These are phyloP conservation scores for Augochlorella aurata DNA, from an alignment of 2,888 invertebrate species.

Conservation along the genomic window DNA sequence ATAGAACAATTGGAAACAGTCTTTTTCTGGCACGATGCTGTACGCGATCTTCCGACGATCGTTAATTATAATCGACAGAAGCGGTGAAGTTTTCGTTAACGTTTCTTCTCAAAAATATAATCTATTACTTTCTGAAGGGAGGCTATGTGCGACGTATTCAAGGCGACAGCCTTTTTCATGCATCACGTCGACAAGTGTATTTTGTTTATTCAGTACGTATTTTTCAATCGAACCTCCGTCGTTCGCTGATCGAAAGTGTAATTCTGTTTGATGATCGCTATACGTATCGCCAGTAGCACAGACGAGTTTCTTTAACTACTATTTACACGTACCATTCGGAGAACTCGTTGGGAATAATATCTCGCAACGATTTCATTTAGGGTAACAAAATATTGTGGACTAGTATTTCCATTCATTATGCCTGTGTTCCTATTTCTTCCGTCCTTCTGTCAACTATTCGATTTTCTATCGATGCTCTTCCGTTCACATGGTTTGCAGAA, in stretches of 20 bases:
- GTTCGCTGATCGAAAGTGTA: conserved; percentile 23
- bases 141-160: conserved; percentile 5
- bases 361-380: neutral
- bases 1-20: conserved; percentile 55
- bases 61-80: conserved; percentile 23
- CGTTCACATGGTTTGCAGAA: neutral
- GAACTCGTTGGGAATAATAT: neutral
- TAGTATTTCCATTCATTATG: neutral
- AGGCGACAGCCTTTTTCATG: conserved; percentile 26
- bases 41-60: conserved; percentile 37
- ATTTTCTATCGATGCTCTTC: neutral
- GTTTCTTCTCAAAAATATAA: conserved; percentile 23
- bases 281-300: conserved; percentile 50
- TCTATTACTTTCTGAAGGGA: conserved; percentile 26
- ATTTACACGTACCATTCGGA: conserved; percentile 5
- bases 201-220: conserved; percentile 3
- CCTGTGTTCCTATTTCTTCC: conserved; percentile 6
- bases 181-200: conserved; percentile 14
- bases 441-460: conserved; percentile 6
- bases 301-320: conserved; percentile 5
- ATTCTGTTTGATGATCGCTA: conserved; percentile 11
- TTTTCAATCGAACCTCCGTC: conserved; percentile 13
- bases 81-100: conserved; percentile 15
- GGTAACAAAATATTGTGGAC: conserved; percentile 5
- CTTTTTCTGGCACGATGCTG: conserved; percentile 61